These are phyloP conservation scores for Acanthococcus lagerstroemiae DNA, from an alignment of 2,888 invertebrate genomes.

Conservation along the genomic window DNA sequence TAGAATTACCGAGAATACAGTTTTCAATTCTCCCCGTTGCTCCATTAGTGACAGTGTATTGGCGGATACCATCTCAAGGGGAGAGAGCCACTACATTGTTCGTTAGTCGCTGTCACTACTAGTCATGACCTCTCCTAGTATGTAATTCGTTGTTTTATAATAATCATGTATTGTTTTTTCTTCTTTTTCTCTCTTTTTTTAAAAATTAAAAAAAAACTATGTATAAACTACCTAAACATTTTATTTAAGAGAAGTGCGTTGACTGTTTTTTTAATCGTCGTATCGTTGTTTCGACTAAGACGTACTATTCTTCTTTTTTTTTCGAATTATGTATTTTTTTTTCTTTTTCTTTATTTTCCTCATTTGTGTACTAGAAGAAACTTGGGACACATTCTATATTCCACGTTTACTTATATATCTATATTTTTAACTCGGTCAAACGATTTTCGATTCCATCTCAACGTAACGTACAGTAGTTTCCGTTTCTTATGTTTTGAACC, in stretches of 20 bases:
- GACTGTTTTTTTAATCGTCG: constrained; percentile 12
- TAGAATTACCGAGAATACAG: too few species aligned
- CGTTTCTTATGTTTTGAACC: too few species aligned
- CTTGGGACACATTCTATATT: too few species aligned
- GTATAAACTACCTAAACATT: too few species aligned
- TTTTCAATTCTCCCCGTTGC: constrained; percentile 30
- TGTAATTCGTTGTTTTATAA: constrained; percentile 31
- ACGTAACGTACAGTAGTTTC: too few species aligned
- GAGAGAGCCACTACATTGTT: constrained; percentile 30
- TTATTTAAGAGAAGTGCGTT: constrained; percentile 13
- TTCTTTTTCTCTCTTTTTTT: constrained; percentile 9
- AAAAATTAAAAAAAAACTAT: too few species aligned
- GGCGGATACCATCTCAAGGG: constrained; percentile 29
- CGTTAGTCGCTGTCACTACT: constrained; percentile 29
- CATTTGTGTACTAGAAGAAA: constrained; percentile 5
- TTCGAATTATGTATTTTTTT: neutral
- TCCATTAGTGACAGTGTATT: constrained; percentile 25
- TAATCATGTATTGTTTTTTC: constrained; percentile 16
- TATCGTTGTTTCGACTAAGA: too few species aligned
- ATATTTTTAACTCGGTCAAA: too few species aligned
- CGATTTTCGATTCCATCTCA: too few species aligned
- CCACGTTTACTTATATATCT: too few species aligned
- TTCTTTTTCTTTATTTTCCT: constrained; percentile 13
- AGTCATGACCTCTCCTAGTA: constrained; percentile 33
- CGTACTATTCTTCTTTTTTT: neutral